Evolutionary conservation across 2,888 invertebrate species (phyloP), one percentile per base, ranked within the genome.

Genomic region (Synergus gifuensis): DNA sequence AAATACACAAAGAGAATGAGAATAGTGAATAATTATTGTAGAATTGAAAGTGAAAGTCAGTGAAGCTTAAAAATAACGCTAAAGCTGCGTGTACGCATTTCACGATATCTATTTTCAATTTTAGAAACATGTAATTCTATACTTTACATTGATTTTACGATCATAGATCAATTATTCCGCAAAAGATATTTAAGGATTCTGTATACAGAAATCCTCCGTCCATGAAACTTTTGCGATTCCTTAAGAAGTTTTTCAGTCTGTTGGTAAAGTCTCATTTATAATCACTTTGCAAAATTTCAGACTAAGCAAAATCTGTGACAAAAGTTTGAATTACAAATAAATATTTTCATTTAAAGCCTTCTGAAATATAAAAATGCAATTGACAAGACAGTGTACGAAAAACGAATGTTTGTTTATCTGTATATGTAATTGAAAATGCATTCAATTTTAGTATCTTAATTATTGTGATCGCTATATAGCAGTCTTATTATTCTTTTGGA

Each of bases 401-500:
- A 54, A 54, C 40, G 18, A 54, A 9, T 44, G 66, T 18, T 28
- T 62, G 62, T 62, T 14, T 16, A 49, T 46, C 69, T 44, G 46
- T 12, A 18, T 28, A 28, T 28, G 22, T 28, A 16, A 22, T 28
- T 49, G 22, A 54, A 69, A 54, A 36, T 49, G n/a, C n/a, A 16
- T 54, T 36, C n/a, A 36, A 49, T 5, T 9, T 46, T 28, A 18
- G 46, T 18, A 67, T 44, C 0, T 22, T 62, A 62, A 28, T 62
- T 62, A 73, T 36, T 73, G 49, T 54, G 73, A 54, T 54, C 49
- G 54, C 11, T 73, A 1, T 54, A n/a, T 16, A n/a, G 73, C 73
- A 73, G 73, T 73, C 73, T 73, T 73, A 54, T 73, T 73, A 54
- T 73, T 36, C 18, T 49, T 16, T 73, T 3, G 36, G n/a, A 40